Percentiles rank a stretch among this genome's conserved stretches.
phyloP scores from a whole-genome alignment of 2,113 vertebrate species.

The Phyllostomus hastatus region DNA sequence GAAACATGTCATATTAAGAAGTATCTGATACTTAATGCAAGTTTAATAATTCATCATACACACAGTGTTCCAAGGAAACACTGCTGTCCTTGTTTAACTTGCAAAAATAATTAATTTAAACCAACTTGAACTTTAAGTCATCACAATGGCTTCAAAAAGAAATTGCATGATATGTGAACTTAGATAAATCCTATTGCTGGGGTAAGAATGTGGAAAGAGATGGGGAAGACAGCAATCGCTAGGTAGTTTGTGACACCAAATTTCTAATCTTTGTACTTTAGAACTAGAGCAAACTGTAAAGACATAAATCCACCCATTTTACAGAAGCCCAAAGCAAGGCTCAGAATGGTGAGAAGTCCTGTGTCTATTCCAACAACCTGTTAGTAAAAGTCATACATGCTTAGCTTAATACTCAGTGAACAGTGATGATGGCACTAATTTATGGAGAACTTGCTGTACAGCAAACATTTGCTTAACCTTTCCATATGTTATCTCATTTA shows the following conservation, averaged over 20 bases:
- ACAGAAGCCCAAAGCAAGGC: not conserved
- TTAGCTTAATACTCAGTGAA: not conserved
- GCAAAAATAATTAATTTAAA: not conserved
- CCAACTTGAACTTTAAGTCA: not conserved
- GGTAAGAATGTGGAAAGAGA: not conserved
- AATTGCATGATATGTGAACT: not conserved
- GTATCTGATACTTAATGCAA: constrained; percentile 11
- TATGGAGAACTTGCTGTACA: not conserved
- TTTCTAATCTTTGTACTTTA: not conserved
- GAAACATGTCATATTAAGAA: not conserved
- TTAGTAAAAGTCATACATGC: not conserved
- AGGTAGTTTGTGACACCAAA: not conserved
- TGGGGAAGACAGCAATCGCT: not conserved
- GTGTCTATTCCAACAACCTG: not conserved
- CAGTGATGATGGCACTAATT: not conserved
- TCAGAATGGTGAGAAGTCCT: not conserved
- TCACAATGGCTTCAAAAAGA: not conserved
- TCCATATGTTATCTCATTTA: no score
- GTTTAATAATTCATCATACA: constrained; percentile 39
- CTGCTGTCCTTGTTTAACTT: constrained; percentile 1
- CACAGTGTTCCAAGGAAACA: constrained; percentile 1
- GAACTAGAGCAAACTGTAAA: not conserved
- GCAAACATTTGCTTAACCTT: not conserved
- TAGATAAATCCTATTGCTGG: not conserved
- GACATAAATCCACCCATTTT: not conserved